Conservation (phyloP, 2,888 invertebrate species). For the Ommatoiulus sabulosus region DNA sequence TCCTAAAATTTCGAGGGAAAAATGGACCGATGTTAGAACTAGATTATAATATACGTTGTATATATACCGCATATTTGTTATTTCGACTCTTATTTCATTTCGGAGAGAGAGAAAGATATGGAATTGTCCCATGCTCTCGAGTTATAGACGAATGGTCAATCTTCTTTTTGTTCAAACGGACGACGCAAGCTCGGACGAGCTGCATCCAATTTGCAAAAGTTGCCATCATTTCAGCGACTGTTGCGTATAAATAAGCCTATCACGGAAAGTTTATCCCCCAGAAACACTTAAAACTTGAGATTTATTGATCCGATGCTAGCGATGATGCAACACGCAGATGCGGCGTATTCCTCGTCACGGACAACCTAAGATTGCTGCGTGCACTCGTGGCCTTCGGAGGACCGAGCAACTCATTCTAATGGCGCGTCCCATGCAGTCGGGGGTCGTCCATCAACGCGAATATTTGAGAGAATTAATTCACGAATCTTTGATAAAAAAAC, state of each 20-base stretch:
- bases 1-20: too few species aligned
- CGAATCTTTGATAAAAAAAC: too few species aligned
- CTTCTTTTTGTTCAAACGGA: not conserved
- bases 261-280: slow-evolving; percentile 7
- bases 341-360: not conserved
- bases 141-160: too few species aligned
- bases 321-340: not conserved
- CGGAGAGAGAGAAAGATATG: too few species aligned
- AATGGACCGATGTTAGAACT: too few species aligned
- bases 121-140: too few species aligned
- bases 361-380: not conserved
- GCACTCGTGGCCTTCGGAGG: not conserved
- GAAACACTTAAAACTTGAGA: slow-evolving; percentile 43
- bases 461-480: too few species aligned
- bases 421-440: not conserved
- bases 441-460: not conserved
- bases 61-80: too few species aligned
- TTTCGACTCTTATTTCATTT: too few species aligned
- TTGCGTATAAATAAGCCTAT: slow-evolving; percentile 40
- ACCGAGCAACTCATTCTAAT: not conserved
- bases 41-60: too few species aligned
- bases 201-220: slow-evolving; percentile 20
- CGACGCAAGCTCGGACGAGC: not conserved
- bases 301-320: slow-evolving; percentile 18
- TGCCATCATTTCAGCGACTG: not conserved